phyloP scores from a whole-genome alignment of 2,888 invertebrate genomes.

The Melipona bicolor region DNA sequence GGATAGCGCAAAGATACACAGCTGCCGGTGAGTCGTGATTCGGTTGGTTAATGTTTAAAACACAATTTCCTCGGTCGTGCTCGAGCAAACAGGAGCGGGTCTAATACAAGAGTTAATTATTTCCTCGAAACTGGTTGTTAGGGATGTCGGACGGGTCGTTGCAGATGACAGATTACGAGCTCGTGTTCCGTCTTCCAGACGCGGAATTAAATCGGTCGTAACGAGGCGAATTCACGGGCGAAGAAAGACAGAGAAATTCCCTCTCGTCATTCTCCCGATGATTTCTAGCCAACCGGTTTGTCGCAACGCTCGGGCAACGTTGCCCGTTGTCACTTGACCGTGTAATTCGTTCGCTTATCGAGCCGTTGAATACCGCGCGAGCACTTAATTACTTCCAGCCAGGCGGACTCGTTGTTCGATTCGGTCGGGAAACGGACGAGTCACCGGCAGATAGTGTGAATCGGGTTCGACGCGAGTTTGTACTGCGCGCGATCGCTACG shows the following conservation, averaged over 20 bases:
- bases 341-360: conserved; percentile 26
- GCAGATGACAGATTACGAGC: conserved; percentile 30
- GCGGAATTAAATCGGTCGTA: conserved; percentile 33
- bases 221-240: not conserved
- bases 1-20: not conserved
- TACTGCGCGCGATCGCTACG: not conserved
- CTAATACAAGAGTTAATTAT: conserved; percentile 43
- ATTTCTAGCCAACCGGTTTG: not conserved
- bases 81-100: not conserved
- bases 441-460: not conserved
- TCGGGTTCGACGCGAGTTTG: conserved; percentile 3
- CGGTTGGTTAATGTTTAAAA: conserved; percentile 32
- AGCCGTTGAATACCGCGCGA: not conserved
- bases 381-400: conserved; percentile 32
- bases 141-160: conserved; percentile 17
- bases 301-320: not conserved
- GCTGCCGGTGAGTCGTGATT: not conserved
- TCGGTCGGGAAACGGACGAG: conserved; percentile 12
- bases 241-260: not conserved
- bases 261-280: not conserved
- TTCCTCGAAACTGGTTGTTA: conserved; percentile 21
- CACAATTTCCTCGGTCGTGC: conserved; percentile 10
- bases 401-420: conserved; percentile 33
- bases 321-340: conserved; percentile 23
- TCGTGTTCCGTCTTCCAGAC: conserved; percentile 16